Evolutionary conservation across 2,797 vertebrate species (phyloP).

Genomic region (Scarus forsteni): DNA sequence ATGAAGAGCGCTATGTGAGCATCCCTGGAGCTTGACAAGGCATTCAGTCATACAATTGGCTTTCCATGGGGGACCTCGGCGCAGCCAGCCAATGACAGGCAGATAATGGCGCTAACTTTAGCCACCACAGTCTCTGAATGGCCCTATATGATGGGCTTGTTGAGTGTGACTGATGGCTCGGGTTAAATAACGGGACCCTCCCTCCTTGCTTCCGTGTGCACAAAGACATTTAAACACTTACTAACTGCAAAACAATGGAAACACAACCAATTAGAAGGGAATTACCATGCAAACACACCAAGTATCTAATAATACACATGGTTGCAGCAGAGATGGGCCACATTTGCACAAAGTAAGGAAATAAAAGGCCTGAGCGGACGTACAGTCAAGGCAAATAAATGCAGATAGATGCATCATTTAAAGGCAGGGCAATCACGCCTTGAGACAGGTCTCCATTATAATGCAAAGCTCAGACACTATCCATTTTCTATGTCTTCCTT

Average conservation of each 20-base stretch:
- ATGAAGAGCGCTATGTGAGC: conserved; percentile 43
- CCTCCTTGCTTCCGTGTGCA: conserved; percentile 37
- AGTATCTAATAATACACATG: conserved; percentile 58
- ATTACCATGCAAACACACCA: conserved; percentile 49
- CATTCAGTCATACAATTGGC: conserved; percentile 75
- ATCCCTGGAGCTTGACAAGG: conserved; percentile 64
- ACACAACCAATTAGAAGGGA: conserved; percentile 59
- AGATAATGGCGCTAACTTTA: conserved; percentile 82
- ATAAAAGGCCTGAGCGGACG: conserved; percentile 35
- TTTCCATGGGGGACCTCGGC: conserved; percentile 70
- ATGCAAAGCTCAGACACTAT: conserved; percentile 74
- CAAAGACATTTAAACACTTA: conserved; percentile 56
- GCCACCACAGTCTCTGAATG: conserved; percentile 63
- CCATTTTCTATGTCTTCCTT: conserved; percentile 60
- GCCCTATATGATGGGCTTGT: conserved; percentile 75
- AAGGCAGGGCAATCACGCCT: conserved; percentile 63
- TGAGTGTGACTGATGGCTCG: conserved; percentile 79
- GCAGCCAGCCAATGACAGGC: conserved; percentile 76
- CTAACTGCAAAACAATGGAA: conserved; percentile 56
- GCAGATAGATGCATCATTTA: conserved; percentile 65
- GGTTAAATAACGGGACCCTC: conserved; percentile 69
- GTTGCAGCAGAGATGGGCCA: conserved; percentile 29
- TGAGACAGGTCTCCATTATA: conserved; percentile 71
- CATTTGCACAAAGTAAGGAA: conserved; percentile 29
- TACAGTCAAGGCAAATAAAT: conserved; percentile 55